Base-by-base conservation (phyloP, 1,140 invertebrate species). In the Leptonema lineaticorne region DNA sequence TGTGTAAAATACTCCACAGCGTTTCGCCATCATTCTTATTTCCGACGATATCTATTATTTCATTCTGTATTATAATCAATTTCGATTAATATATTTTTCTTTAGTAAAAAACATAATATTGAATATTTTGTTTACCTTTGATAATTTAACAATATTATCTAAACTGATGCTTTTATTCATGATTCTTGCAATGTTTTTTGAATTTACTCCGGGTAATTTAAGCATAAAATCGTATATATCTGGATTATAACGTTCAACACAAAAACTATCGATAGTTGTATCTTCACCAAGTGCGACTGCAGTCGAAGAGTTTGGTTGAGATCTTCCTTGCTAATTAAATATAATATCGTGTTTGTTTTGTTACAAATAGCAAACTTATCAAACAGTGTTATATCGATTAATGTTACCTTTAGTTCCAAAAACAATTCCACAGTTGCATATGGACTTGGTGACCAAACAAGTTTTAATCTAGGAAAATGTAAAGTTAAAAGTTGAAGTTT, bases 381-480 rank as follows among this genome's bases (percentile, higher is more conserved):
- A 33, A 6, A 6, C 11, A 33, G 5, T 33, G 5, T 6, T 33
- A 33, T 22, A 48, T 16, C 16, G 5, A 48, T 7, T 48, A 16
- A 48, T 48, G 5, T 56, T 75, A 87, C 85, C 82, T 92, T 94
- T 7, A 94, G 79, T 80, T 94, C 92, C 77, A 97, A 92, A 82
- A 99, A 98, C 28, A 98, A 81, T 83, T 98, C 95, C 0, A 96
- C 94, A 16, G 95, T 95, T 18, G 95, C 95, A 79, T 95, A 93
- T 0, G 96, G 94, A 79, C 90, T 95, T 3, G 93, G 93, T 29
- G 95, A 98, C 97, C 97, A 99, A 11, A 99, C 89, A 6, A 98
- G 82, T 71, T 93, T 88, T 26, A 99, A 82, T 74, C 90, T 89
- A 5, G 96, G 95, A 81, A 98, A 98, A 80, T 98, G 94, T 69